Evolutionary conservation across 2,888 invertebrate species (phyloP).

Genomic region (Diloba caeruleocephala): DNA sequence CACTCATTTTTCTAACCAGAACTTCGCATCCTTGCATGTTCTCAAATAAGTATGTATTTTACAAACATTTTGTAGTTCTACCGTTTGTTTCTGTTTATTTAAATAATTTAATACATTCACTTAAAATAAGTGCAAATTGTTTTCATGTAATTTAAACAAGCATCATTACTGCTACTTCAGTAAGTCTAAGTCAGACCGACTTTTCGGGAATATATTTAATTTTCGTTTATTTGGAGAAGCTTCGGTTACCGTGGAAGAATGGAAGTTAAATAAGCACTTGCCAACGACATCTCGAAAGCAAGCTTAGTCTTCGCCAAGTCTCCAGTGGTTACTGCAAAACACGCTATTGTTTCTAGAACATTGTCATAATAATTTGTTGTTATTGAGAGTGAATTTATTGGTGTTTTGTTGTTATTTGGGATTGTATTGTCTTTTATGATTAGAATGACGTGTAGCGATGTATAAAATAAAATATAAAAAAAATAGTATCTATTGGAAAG

Average conservation of each 20-base stretch:
- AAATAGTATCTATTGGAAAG: no score
- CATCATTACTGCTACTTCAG: slow-evolving; percentile 13
- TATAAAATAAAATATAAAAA: no score
- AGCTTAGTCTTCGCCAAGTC: slow-evolving; percentile 52
- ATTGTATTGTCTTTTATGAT: not conserved
- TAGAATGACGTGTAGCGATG: not conserved
- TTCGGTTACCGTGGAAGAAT: slow-evolving; percentile 55
- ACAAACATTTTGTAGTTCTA: no score
- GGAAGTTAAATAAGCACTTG: slow-evolving; percentile 68
- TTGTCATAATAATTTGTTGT: slow-evolving; percentile 48
- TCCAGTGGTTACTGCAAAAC: slow-evolving; percentile 50
- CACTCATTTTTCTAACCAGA: no score
- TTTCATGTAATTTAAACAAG: slow-evolving; percentile 15
- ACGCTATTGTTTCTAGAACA: slow-evolving; percentile 50
- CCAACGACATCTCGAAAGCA: slow-evolving; percentile 57
- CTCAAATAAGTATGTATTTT: no score
- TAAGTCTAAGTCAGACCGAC: slow-evolving; percentile 14
- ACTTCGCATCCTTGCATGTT: no score
- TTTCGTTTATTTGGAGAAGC: slow-evolving; percentile 63
- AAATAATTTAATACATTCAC: not conserved
- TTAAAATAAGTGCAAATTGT: slow-evolving; percentile 10
- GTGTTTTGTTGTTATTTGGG: slow-evolving; percentile 14
- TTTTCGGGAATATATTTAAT: slow-evolving; percentile 61
- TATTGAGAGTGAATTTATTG: slow-evolving; percentile 46
- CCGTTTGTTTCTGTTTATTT: no score